Percentiles rank a stretch among this genome's conserved stretches.
Evolutionary conservation across 2,113 vertebrate species (phyloP).

Genomic region (Alosa alosa): DNA sequence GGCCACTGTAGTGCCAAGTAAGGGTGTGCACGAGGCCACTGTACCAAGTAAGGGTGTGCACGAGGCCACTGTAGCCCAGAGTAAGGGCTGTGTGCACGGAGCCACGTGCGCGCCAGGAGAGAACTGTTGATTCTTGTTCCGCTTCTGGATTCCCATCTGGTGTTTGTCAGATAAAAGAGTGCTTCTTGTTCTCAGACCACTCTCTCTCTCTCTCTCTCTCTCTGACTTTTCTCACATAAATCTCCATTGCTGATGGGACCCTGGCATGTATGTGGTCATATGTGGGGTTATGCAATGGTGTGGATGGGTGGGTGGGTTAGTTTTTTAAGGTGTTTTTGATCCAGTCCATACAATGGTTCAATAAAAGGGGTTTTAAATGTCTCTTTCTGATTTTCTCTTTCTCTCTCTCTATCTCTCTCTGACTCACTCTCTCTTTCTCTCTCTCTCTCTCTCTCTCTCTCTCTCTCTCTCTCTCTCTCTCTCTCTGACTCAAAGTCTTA

Average conservation of each 20-base stretch:
- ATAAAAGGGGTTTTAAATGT: no score
- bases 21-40: not conserved
- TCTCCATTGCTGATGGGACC: no score
- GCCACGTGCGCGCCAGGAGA: not conserved
- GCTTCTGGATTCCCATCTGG: conserved; percentile 14
- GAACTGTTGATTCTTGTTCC: not conserved
- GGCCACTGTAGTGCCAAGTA: not conserved
- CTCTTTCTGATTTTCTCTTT: no score
- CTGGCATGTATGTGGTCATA: no score
- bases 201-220: not conserved
- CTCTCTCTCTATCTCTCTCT: not conserved
- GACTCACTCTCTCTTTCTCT: not conserved
- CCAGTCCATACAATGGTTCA: no score
- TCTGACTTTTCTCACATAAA: no score
- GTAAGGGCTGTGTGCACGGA: not conserved
- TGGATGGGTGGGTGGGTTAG: no score
- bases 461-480: not conserved
- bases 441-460: not conserved
- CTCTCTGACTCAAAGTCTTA: not conserved
- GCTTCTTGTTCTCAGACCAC: not conserved
- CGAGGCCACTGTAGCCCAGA: not conserved
- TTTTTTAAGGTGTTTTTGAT: no score
- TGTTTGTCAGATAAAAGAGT: conserved; percentile 39
- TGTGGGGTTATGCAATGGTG: no score
- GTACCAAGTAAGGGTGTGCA: no score